Evolutionary conservation across 2,888 invertebrate genomes (phyloP), one percentile per base, ranked within the genome.

Genomic region (Drosophila quasianomalipes): DNA sequence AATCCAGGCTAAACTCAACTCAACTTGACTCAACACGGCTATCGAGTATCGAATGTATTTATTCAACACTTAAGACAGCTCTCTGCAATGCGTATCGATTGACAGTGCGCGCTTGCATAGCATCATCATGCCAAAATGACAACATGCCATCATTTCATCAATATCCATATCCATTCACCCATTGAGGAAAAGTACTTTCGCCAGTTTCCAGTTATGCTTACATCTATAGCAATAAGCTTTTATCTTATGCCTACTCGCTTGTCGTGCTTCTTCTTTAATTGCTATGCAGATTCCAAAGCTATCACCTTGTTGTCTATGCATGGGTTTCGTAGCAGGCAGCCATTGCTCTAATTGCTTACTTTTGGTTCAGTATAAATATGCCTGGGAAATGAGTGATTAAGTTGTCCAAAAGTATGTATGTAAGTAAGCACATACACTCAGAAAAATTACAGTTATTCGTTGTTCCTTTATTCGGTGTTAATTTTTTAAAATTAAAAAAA

Each of bases 31-130:
- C 14, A 51, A 30, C 44, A 35, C 44, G 47, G 44, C 44, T 33
- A 70, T 54, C 54, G 30, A 28, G 52, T 51, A 47, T 74, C 55
- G 55, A 44, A 37, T 79, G 68, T 79, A 60, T 79, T 79, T 79
- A 68, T 69, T 68, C 65, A 79, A 74, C 74, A 58, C 63, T 63
- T 61, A 41, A 57, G 37, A 59, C 31, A 33, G 59, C 58, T 39
- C 35, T 51, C 31, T 26, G 26, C 16, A 16, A 41, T 44, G 30
- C 22, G 22, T 51, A 65, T 49, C 35, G 62, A n/a, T 60, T 64
- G 22, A 35, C 58, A 44, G n/a, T 61, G 60, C 47, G 16, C 47
- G 4, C 47, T 26, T 47, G 22, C 22, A 26, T 49, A 4, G 7
- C 26, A 47, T 47, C 16, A 4, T 14, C 35, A 35, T 14, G 14